phyloP scores from a whole-genome alignment of 1,140 invertebrate genomes.

The Zaprionus nigranus region DNA sequence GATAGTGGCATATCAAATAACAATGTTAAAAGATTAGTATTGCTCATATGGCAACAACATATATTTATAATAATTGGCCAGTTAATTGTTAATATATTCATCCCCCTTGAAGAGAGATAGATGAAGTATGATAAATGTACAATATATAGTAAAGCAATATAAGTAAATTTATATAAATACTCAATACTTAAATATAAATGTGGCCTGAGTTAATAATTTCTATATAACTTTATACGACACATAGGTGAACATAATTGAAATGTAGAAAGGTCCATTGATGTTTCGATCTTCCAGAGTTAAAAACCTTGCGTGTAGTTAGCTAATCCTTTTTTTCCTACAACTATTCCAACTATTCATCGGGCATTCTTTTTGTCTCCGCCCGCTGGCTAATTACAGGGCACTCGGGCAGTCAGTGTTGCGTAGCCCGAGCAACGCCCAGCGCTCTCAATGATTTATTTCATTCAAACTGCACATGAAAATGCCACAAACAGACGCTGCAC shows the following conservation, averaged over 20 bases:
- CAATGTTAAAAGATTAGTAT: too few relatives aligned
- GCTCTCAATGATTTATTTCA: conserved; percentile 71
- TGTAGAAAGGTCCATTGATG: background rate
- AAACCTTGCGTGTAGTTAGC: background rate
- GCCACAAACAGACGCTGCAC: conserved; percentile 57
- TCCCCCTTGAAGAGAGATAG: background rate
- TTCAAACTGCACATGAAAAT: conserved; percentile 56
- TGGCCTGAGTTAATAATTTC: too few relatives aligned
- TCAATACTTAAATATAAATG: background rate
- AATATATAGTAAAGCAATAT: too few relatives aligned
- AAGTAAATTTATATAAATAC: background rate
- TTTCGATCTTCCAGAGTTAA: background rate
- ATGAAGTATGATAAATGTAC: too few relatives aligned
- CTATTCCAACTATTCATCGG: background rate
- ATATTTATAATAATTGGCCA: background rate
- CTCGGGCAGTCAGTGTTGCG: conserved; percentile 4
- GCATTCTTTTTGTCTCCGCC: background rate
- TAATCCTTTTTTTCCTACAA: background rate
- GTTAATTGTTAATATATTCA: too few relatives aligned
- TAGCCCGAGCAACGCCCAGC: background rate
- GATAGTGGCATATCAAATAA: too few relatives aligned
- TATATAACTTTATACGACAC: background rate
- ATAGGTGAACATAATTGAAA: background rate
- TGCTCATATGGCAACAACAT: background rate
- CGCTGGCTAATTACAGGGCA: conserved; percentile 7